Base-by-base conservation (phyloP, 2,888 invertebrate genomes). In the Caprella mutica region DNA sequence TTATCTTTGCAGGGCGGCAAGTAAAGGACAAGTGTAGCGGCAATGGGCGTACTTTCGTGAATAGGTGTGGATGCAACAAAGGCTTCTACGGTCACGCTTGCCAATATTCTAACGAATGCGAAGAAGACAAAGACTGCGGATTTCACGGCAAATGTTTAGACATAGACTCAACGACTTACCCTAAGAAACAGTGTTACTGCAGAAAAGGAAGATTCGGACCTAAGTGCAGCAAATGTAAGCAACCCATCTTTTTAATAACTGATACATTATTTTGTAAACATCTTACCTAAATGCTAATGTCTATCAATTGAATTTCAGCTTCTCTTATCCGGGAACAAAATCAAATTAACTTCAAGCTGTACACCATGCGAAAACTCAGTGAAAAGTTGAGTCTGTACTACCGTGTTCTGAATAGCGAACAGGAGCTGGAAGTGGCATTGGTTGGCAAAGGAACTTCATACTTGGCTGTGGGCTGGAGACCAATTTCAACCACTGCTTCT, bases 381-480 rank as follows among this genome's bases (percentile, higher is more conserved):
- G 80, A 83, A 14, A 80, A 84, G 62, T 85, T 85, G 72, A 79
- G 80, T 29, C 75, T 94, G 60, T 89, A 86, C 74, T 93, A 92
- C 90, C 78, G 86, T 52, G 79, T 93, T 39, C 70, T 93, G 44
- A 86, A 88, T 60, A 8, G 2, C 5, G 43, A 21, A 23, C 81
- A 82, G 30, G 93, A 94, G 74, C 76, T 94, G 26, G 94, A 94
- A 72, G 78, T 91, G 24, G 81, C 92, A 0, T 80, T 93, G 74
- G 80, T 84, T 48, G 89, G 86, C n/a, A 89, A 91, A 67, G 83
- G 89, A 2, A 85, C 85, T 1, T 86, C 89, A 14, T 96, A 90
- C 76, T 84, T 83, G 3, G 90, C 84, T 6, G 67, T 96, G 5
- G 96, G 96, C n/a, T 96, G 94, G 93, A 78, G 93, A 55, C 91